phyloP scores from a whole-genome alignment of 2,113 vertebrate species.

The Strigops habroptila region DNA sequence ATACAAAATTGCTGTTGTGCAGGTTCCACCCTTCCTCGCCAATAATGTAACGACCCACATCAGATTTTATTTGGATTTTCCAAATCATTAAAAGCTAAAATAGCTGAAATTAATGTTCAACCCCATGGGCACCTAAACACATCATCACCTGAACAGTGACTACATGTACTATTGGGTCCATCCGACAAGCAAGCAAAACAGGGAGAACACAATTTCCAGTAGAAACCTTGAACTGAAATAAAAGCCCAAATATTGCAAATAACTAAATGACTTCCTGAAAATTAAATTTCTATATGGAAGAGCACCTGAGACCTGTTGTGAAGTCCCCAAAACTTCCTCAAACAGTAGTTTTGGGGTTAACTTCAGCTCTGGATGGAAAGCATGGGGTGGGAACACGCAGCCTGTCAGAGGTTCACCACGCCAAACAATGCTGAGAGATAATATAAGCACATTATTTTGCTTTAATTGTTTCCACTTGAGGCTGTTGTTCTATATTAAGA shows the following conservation, averaged over 20 bases:
- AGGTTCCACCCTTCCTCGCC: not conserved
- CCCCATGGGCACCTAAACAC: not conserved
- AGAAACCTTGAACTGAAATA: not conserved
- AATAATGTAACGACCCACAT: accelerated
- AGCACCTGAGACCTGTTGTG: not conserved
- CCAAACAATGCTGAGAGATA: not conserved
- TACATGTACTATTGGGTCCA: accelerated
- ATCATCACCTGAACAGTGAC: not conserved
- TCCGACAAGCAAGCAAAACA: accelerated
- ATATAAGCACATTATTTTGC: not conserved
- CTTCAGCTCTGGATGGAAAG: not conserved
- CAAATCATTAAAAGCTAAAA: not conserved
- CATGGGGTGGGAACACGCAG: not conserved
- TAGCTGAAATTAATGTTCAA: not conserved
- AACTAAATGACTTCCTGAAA: not conserved
- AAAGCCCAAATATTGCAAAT: not conserved
- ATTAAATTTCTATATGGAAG: not conserved
- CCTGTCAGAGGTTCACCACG: not conserved
- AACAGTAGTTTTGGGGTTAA: not conserved
- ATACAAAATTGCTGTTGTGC: not conserved
- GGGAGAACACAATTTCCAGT: not conserved
- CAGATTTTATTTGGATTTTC: not conserved
- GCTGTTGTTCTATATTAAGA: not conserved
- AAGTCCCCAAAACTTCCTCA: not conserved
- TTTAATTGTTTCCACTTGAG: not conserved